A percentile compares a stretch with the other conserved stretches of the same genome.
Conservation (phyloP, 2,113 vertebrate genomes). For the Dipodomys stephensi region DNA sequence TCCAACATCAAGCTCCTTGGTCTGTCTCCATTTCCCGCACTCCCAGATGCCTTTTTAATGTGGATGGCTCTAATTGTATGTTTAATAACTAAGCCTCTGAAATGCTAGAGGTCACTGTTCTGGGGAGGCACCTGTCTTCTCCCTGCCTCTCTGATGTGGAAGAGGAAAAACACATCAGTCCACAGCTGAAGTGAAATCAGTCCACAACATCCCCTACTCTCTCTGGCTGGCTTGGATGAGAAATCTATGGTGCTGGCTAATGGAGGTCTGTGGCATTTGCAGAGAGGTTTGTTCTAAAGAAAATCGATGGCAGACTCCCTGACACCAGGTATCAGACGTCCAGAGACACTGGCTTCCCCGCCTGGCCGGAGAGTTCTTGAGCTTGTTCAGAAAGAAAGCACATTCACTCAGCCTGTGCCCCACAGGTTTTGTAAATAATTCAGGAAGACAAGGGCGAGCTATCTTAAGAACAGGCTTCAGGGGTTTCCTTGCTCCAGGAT, state of each 20-base stretch:
- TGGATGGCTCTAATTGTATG: not conserved
- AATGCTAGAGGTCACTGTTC: not conserved
- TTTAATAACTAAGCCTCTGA: conserved; percentile 45
- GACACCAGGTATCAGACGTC: conserved; percentile 78
- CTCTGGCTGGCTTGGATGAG: conserved; percentile 52
- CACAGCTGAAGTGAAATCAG: not conserved
- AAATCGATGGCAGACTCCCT: conserved; percentile 86
- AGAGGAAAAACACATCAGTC: not conserved
- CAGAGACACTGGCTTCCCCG: conserved; percentile 49
- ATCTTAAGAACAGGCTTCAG: not conserved
- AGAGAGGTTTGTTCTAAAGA: conserved; percentile 77
- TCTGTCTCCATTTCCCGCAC: not conserved
- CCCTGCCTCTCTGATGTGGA: not conserved
- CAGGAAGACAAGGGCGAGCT: conserved; percentile 49
- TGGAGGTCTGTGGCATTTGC: conserved; percentile 80
- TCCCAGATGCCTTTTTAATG: conserved; percentile 56
- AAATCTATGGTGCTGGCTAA: conserved; percentile 75
- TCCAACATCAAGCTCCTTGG: not conserved
- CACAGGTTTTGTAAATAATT: conserved; percentile 68
- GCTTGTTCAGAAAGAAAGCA: conserved; percentile 3
- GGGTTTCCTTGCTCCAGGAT: conserved; percentile 24
- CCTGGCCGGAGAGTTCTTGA: conserved; percentile 6
- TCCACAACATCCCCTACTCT: conserved; percentile 17
- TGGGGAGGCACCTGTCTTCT: not conserved
- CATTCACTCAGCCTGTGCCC: not conserved